phyloP scores from a whole-genome alignment of 2,888 invertebrate species.

The Oscheius sp. region DNA sequence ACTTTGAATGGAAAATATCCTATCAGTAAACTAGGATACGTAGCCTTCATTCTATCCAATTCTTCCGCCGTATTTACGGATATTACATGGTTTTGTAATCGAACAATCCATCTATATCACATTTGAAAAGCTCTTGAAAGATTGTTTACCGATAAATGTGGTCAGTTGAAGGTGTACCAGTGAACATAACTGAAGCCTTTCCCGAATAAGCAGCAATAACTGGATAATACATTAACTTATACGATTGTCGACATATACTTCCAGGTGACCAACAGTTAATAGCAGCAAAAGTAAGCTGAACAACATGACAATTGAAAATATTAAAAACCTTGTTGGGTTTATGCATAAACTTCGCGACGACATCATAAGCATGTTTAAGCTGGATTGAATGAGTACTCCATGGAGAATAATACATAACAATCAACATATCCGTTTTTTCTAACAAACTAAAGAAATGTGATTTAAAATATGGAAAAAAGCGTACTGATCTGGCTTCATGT shows the following conservation, averaged over 20 bases:
- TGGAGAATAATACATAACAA: conserved; percentile 53
- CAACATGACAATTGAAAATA: background rate
- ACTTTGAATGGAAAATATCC: conserved; percentile 32
- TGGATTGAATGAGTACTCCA: conserved; percentile 52
- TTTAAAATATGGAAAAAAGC: background rate
- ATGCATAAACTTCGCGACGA: conserved; percentile 33
- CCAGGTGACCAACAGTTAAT: conserved; percentile 44
- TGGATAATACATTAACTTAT: conserved; percentile 48
- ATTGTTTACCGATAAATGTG: conserved; percentile 19
- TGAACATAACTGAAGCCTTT: conserved; percentile 4
- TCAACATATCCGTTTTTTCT: conserved; percentile 38
- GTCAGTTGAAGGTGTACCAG: conserved; percentile 2
- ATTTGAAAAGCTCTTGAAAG: background rate
- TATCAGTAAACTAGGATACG: conserved; percentile 5
- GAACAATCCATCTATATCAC: conserved; percentile 14
- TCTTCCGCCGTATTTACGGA: background rate
- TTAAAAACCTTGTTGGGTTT: background rate
- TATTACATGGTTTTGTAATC: background rate
- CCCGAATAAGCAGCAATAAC: conserved; percentile 40
- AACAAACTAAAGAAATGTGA: conserved; percentile 1
- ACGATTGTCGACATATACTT: conserved; percentile 41
- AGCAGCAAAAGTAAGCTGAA: conserved; percentile 47
- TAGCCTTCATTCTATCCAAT: background rate
- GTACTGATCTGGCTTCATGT: conserved; percentile 7
- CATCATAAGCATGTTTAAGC: conserved; percentile 33